phyloP scores from a whole-genome alignment of 2,888 invertebrate species.

The Sclerodermus sp. region DNA sequence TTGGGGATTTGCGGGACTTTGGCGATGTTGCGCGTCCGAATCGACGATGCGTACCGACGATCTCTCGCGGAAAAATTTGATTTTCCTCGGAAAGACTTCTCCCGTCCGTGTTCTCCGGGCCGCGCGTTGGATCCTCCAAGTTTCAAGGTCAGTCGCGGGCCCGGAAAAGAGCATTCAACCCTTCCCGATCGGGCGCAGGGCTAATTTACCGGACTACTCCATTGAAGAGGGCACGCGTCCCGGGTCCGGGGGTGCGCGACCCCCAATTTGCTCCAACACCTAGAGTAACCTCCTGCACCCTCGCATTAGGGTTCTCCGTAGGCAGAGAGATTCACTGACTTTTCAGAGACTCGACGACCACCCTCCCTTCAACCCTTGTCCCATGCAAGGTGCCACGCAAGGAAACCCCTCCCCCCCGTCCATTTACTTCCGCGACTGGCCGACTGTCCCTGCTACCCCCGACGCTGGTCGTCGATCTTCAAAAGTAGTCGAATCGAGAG shows the following conservation, averaged over 20 bases:
- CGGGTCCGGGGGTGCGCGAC: constrained; percentile 36
- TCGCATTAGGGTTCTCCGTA: constrained; percentile 42
- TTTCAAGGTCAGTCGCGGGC: too few species aligned
- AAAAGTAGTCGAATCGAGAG: too few species aligned
- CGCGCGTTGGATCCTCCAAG: too few species aligned
- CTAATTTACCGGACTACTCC: constrained; percentile 40
- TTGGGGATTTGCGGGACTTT: too few species aligned
- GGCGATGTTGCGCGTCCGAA: too few species aligned
- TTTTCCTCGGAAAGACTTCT: too few species aligned
- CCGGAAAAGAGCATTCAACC: background rate
- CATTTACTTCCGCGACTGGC: background rate
- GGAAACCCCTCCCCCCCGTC: constrained; percentile 11
- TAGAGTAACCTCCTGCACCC: constrained; percentile 46
- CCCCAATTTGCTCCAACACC: constrained; percentile 45
- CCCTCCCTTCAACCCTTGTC: constrained; percentile 38
- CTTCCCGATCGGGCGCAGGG: constrained; percentile 16
- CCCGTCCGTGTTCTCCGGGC: too few species aligned
- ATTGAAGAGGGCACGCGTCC: constrained; percentile 56
- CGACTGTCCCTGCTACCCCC: constrained; percentile 6
- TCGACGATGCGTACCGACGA: too few species aligned
- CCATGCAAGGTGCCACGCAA: constrained; percentile 45
- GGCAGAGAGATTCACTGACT: constrained; percentile 45
- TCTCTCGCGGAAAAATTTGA: too few species aligned
- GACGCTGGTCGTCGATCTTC: too few species aligned
- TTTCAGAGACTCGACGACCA: constrained; percentile 34